Evolutionary conservation across 2,888 invertebrate genomes (phyloP), one percentile per base, ranked within the genome.

Genomic region (Beris morrisii): DNA sequence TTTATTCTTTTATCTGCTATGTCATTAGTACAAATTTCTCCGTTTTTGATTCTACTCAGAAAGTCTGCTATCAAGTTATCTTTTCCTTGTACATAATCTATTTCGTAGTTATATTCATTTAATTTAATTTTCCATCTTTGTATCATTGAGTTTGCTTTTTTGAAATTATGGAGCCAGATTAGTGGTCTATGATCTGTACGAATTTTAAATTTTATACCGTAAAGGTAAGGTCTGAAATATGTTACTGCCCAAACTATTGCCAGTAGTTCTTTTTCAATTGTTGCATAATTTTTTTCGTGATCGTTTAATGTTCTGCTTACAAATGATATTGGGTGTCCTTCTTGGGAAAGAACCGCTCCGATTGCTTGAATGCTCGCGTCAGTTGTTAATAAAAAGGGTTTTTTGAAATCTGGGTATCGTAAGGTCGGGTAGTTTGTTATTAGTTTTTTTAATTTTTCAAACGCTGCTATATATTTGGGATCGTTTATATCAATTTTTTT

Each of bases 341-440:
- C 53, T 65, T 70, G 70, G 6, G 64, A 66, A 4, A 70, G 61
- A 7, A 70, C 70, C 15, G 69, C 71, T 30, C 70, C 71, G 46
- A 71, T 44, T 22, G 69, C 70, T 56, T 54, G 48, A 12, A 66
- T 59, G 12, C 65, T 65, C 7, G 69, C 68, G 48, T 70, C 69
- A 11, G 70, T 69, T 13, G 64, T 68, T 32, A 69, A n/a, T 3
- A 22, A 43, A 65, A 70, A 71, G 57, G 59, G 45, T 64, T 68
- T 69, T 4, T 67, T 52, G 50, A 66, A 71, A 52, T 71, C 68
- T 1, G 71, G 69, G 56, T 68, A 67, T 50, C 31, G 50, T 9
- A 70, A 50, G 55, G 69, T 67, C 5, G 68, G 67, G 1, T 65
- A 56, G 43, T 50, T 64, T 5, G 50, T 67, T n/a, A 46, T 32